Base-by-base conservation (phyloP, 2,888 invertebrate species). In the Pomacea canaliculata region DNA sequence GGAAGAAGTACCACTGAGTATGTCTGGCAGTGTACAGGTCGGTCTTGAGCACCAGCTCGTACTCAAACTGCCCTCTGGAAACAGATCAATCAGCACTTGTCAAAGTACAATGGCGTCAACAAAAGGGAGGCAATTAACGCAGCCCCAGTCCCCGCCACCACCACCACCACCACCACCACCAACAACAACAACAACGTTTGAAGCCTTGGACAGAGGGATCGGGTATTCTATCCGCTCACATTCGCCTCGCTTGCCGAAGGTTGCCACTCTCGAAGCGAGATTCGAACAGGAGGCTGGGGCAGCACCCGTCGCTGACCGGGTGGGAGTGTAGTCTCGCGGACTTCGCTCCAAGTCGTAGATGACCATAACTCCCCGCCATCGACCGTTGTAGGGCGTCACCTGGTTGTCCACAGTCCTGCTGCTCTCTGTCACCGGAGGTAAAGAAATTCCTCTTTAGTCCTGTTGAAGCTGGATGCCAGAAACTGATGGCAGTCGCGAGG, bases 1-100 rank as follows among this genome's bases (percentile, higher is more conserved):
- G 83, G 85, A 91, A 91, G 84, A 90, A 91, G 80, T 87, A 91
- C 91, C 91, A 91, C 80, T 91, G 91, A 0, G 90, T 90, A 81
- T 91, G 91, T 62, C 90, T 83, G 71, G 85, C 85, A n/a, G 91
- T 91, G 84, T 90, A 89, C 66, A 91, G 85, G 81, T 91, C 91
- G n/a, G 90, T 88, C 78, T 88, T 87, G 66, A 91, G 83, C 79
- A 91, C 88, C 81, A 91, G 79, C 79, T 91, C 90, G 82, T 91
- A 91, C 80, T 91, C 90, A 84, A 86, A 90, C 81, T 89, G 88
- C 37, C 91, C 90, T 46, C 91, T 91, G 85, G 7, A 84, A 83
- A 59, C 66, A 51, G 66, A 59, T 13, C 68, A 71, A 71, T 51
- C 48, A 48, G 48, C 37, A 9, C 13, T 49, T 46, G 51, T 13